phyloP scores from a whole-genome alignment of 2,113 vertebrate species.

The Sinocyclocheilus rhinocerous region DNA sequence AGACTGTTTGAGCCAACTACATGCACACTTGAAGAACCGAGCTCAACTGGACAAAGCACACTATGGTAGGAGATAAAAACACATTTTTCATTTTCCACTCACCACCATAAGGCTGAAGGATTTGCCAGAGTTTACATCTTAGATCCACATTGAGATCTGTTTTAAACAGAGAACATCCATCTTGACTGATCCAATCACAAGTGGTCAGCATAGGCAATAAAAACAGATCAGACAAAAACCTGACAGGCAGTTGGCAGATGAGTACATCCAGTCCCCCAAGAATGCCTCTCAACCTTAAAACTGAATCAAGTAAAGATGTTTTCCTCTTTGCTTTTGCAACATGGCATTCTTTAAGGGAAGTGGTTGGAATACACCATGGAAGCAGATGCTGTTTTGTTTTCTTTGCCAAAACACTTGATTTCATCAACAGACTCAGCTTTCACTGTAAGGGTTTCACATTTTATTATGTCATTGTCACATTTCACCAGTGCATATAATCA shows the following conservation, averaged over 20 bases:
- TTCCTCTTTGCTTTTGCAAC: background rate
- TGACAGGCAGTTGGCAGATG: background rate
- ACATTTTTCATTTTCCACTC: conserved; percentile 28
- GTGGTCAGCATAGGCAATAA: background rate
- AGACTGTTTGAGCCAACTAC: conserved; percentile 73
- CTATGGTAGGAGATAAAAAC: conserved; percentile 76
- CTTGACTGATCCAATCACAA: background rate
- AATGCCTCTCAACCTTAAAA: background rate
- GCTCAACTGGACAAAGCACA: conserved; percentile 72
- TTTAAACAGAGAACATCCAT: too few relatives aligned
- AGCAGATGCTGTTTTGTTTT: background rate
- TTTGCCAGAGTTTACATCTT: background rate
- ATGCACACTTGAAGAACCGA: conserved; percentile 74
- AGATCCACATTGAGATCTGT: background rate
- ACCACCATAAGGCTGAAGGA: background rate
- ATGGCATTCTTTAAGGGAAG: background rate
- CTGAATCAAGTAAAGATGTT: background rate
- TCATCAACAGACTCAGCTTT: background rate
- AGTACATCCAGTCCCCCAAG: background rate
- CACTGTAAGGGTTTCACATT: too few relatives aligned
- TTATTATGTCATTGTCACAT: background rate
- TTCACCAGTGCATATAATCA: background rate
- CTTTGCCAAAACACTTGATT: background rate
- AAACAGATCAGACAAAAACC: background rate
- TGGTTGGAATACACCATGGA: background rate